These are phyloP conservation scores for Pogonocherus hispidulus DNA, from an alignment of 2,888 invertebrate species.

Conservation along the genomic window DNA sequence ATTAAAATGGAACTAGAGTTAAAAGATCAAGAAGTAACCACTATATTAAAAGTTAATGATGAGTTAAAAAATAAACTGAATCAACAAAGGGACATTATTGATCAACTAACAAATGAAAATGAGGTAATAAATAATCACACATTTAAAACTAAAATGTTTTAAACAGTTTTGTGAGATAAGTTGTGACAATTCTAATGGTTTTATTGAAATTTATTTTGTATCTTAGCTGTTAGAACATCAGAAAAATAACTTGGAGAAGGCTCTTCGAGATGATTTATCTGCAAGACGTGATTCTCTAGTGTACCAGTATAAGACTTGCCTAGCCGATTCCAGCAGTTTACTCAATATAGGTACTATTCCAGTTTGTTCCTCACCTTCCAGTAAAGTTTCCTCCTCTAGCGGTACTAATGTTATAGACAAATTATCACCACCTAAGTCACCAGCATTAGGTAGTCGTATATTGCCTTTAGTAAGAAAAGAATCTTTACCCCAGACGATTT, in stretches of 20 bases:
- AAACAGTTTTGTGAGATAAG: no score
- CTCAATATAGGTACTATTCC: slow-evolving; percentile 42
- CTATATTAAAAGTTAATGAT: slow-evolving; percentile 48
- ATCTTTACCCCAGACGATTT: neutral
- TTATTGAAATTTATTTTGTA: slow-evolving; percentile 30
- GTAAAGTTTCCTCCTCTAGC: slow-evolving; percentile 12
- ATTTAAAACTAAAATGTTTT: no score
- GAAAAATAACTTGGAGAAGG: slow-evolving; percentile 47
- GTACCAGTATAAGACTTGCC: slow-evolving; percentile 40
- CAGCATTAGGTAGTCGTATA: neutral
- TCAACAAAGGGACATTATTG: slow-evolving; percentile 51
- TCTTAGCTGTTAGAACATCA: slow-evolving; percentile 47
- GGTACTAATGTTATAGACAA: slow-evolving; percentile 28
- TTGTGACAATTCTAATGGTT: no score
- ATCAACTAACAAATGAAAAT: slow-evolving; percentile 53
- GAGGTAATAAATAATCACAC: slow-evolving; percentile 49
- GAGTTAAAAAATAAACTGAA: slow-evolving; percentile 48
- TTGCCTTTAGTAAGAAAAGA: neutral
- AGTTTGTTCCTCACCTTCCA: slow-evolving; percentile 38
- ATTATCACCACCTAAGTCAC: slow-evolving; percentile 10
- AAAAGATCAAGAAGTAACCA: slow-evolving; percentile 53
- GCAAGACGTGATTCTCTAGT: slow-evolving; percentile 41
- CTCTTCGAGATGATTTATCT: slow-evolving; percentile 25
- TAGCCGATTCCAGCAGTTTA: slow-evolving; percentile 41
- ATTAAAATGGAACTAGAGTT: slow-evolving; percentile 49